Evolutionary conservation across 2,113 vertebrate species (phyloP), one percentile per base, ranked within the genome.

Genomic region (Acrocephalus arundinaceus): DNA sequence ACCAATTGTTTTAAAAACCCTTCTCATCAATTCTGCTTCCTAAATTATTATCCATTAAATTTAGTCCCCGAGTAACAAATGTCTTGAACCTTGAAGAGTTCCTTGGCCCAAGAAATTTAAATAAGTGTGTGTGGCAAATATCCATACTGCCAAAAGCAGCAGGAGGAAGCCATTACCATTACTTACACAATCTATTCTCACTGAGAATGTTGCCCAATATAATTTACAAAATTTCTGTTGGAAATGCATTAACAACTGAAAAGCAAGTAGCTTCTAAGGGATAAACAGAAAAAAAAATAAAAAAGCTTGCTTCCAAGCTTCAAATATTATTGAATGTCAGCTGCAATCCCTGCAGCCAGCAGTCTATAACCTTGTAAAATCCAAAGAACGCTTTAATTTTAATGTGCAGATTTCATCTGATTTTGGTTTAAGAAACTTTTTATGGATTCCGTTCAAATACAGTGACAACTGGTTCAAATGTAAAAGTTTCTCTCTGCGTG

Each of bases 171-270:
- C 94, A 95, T 97, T 97, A 94, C 46, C 2, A 49, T 96, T 96
- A 97, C 97, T 93, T 92, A 96, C 91, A 97, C 93, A 86, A 96
- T 96, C 97, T 94, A 89, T 92, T 97, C 97, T 96, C 31, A 86
- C 96, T 94, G 96, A 92, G 97, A 97, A 93, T 96, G 97, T 97
- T 98, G 97, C 97, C 97, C 98, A 91, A 97, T 97, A 98, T 97
- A 98, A 97, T 97, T 98, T 97, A 97, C 97, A 97, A 97, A 97
- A 96, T 97, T 98, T 98, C 97, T 93, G 91, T 93, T 97, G 97
- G 96, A 98, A 97, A 97, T 97, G 96, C 96, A 98, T 98, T 98
- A 98, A 97, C 93, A 88, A 90, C 94, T 97, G 96, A 97, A 97
- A 97, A 90, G 91, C 49, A 95, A 97, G 96, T 72, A 94, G 91